Evolutionary conservation across 1,140 invertebrate genomes (phyloP).

Genomic region (Sesamia nonagrioides): DNA sequence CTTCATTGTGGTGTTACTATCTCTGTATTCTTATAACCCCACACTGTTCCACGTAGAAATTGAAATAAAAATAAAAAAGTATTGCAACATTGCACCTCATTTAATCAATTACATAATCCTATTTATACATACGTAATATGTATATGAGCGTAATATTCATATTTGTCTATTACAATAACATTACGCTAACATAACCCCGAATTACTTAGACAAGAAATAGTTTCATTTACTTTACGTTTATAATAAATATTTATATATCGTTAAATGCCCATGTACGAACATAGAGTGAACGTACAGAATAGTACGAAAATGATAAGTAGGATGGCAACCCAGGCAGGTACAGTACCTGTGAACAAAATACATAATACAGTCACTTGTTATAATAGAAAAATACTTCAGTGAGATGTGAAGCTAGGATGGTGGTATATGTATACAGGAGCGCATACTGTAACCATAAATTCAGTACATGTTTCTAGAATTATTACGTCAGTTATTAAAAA

Average conservation of each 20-base stretch:
- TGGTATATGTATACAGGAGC: too few species aligned
- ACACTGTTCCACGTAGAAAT: background rate
- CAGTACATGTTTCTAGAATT: too few species aligned
- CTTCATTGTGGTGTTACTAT: too few species aligned
- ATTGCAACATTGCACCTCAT: slow-evolving; percentile 71
- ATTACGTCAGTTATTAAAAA: too few species aligned
- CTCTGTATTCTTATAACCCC: too few species aligned
- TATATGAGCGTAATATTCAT: slow-evolving; percentile 70
- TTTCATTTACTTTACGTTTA: slow-evolving; percentile 55
- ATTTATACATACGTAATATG: slow-evolving; percentile 78
- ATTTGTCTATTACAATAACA: slow-evolving; percentile 59
- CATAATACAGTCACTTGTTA: background rate
- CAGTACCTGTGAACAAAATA: slow-evolving; percentile 89
- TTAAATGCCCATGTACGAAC: slow-evolving; percentile 94
- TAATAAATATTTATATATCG: slow-evolving; percentile 60
- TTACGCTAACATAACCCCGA: slow-evolving; percentile 64
- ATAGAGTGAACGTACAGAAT: slow-evolving; percentile 92
- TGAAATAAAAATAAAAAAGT: slow-evolving; percentile 51
- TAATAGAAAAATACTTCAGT: background rate
- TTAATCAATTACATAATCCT: slow-evolving; percentile 71
- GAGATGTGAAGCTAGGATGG: too few species aligned
- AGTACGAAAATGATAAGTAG: slow-evolving; percentile 91
- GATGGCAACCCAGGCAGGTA: slow-evolving; percentile 93
- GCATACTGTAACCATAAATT: too few species aligned
- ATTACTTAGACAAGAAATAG: slow-evolving; percentile 64